Base-by-base conservation (phyloP, 2,888 invertebrate species). In the Acanthosepion esculentum region DNA sequence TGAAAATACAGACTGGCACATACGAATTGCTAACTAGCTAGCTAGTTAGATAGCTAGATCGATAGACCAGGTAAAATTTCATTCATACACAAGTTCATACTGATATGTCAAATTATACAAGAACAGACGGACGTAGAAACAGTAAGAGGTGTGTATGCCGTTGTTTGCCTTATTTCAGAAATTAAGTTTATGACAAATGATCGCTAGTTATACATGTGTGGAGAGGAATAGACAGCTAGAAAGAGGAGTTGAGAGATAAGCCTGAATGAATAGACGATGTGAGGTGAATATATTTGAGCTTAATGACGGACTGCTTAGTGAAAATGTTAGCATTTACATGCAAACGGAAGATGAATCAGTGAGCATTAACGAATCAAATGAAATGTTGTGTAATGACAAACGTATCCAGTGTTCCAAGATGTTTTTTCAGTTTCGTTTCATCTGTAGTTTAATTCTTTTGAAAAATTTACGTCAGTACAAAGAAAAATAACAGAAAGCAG, bases 391-490 rank as follows among this genome's bases (percentile, higher is more conserved):
- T n/a, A 33, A 59, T n/a, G n/a, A n/a, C 78, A 78, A 78, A 78
- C 33, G n/a, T n/a, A 78, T 78, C 78, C 78, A 78, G 78, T 78
- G 78, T 78, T 78, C 78, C 78, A n/a, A 78, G 78, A 78, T 78
- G n/a, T 78, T 78, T n/a, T n/a, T n/a, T 78, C n/a, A n/a, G n/a
- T 78, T 78, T 78, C 12, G 15, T 78, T 78, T 33, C n/a, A n/a
- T 18, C 18, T n/a, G n/a, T 15, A 5, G 12, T n/a, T n/a, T 78
- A 1, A 10, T 4, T 78, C 1, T 78, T n/a, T 78, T 78, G 33
- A 15, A 12, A n/a, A 10, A 78, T 78, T n/a, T 33, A 59, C 20
- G 59, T 23, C 26, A 59, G 23, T 59, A 59, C n/a, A 78, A n/a
- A 33, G 78, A 78, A 78, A n/a, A n/a, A 15, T 3, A 15, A 12